A percentile compares a stretch with the other conserved stretches of the same genome.
Evolutionary conservation across 2,113 vertebrate genomes (phyloP).

Genomic region (Macroglossus sobrinus): DNA sequence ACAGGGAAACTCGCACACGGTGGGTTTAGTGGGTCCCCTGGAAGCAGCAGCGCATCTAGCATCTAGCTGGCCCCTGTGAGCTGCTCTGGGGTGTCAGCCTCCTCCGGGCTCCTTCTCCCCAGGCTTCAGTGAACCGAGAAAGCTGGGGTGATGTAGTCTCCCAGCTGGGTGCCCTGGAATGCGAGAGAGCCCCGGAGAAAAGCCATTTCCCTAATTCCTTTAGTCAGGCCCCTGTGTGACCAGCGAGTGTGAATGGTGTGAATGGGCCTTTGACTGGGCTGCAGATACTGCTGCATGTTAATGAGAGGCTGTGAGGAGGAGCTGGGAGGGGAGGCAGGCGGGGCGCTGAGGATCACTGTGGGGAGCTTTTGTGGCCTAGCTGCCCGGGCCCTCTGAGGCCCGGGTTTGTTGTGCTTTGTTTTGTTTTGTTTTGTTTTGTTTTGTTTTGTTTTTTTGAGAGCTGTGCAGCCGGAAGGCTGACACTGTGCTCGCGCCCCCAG

Average conservation of each 20-base stretch:
- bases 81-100: not conserved
- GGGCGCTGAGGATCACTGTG: not conserved
- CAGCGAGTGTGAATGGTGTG: not conserved
- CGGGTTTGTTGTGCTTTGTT: not conserved
- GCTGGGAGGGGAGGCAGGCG: not conserved
- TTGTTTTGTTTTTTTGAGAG: not conserved
- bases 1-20: not conserved
- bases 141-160: not conserved
- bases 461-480: not conserved
- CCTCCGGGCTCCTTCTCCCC: not conserved
- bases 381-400: not conserved
- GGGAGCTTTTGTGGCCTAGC: constrained; percentile 37
- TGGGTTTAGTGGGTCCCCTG: not conserved
- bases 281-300: constrained; percentile 40
- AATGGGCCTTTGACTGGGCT: constrained; percentile 67
- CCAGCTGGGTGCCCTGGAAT: not conserved
- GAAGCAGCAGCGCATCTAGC: not conserved
- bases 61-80: not conserved
- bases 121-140: not conserved
- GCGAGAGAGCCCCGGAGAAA: not conserved
- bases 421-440: not conserved
- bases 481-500: not conserved
- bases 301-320: constrained; percentile 14
- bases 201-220: constrained; percentile 16
- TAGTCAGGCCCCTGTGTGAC: constrained; percentile 42